phyloP scores from a whole-genome alignment of 2,113 vertebrate genomes.

The Balaeniceps rex region DNA sequence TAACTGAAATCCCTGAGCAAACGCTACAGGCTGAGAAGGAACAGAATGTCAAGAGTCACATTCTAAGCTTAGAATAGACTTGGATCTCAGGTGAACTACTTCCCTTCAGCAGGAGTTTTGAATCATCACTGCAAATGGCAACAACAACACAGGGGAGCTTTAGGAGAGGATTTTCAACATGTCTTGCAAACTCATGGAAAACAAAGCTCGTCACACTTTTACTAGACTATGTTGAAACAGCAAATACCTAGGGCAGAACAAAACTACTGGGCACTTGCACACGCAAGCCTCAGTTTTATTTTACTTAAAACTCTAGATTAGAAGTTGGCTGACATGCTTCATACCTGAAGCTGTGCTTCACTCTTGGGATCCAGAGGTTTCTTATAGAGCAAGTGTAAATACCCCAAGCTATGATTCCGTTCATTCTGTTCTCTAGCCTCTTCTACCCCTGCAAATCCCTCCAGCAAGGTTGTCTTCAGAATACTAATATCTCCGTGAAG shows the following conservation, averaged over 20 bases:
- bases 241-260: background rate
- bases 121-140: background rate
- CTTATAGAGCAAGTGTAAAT: slow-evolving; percentile 90
- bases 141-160: background rate
- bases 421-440: slow-evolving; percentile 86
- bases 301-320: background rate
- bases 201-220: background rate
- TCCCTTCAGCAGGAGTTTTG: background rate
- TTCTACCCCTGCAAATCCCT: slow-evolving; percentile 90
- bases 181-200: background rate
- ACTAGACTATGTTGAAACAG: background rate
- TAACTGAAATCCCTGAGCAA: slow-evolving; percentile 5
- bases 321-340: background rate
- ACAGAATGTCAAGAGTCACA: background rate
- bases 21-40: slow-evolving; percentile 9
- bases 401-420: slow-evolving; percentile 78
- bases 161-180: background rate
- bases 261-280: background rate
- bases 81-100: background rate
- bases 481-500: slow-evolving; percentile 89
- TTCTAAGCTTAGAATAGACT: background rate
- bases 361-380: slow-evolving; percentile 93
- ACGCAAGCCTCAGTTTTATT: background rate
- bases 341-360: slow-evolving; percentile 92
- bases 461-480: slow-evolving; percentile 89